Conservation (phyloP, 2,888 invertebrate species). For the Tenthredo scrophulariae region DNA sequence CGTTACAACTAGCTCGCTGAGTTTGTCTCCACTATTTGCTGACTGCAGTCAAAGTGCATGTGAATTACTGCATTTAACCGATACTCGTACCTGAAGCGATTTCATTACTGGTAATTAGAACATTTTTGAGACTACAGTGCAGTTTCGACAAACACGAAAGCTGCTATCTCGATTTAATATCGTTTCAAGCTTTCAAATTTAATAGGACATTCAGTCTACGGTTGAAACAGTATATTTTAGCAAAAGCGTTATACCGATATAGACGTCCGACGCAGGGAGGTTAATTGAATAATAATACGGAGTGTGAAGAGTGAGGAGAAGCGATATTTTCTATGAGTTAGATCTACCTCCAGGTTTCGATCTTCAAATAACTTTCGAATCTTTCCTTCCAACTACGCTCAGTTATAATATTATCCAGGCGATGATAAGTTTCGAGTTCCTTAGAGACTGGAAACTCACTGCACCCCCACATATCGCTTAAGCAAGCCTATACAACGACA, state of each 20-base stretch:
- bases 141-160: background rate
- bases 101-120: constrained; percentile 69
- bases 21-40: constrained; percentile 72
- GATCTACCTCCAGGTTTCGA: background rate
- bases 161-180: constrained; percentile 25
- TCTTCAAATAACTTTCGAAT: background rate
- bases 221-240: background rate
- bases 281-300: background rate
- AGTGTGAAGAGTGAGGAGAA: background rate
- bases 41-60: constrained; percentile 76
- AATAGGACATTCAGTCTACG: background rate
- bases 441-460: background rate
- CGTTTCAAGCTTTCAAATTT: constrained; percentile 31
- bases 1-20: constrained; percentile 66
- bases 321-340: background rate
- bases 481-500: background rate
- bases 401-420: background rate
- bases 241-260: background rate
- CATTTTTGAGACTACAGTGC: constrained; percentile 67
- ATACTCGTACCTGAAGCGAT: constrained; percentile 58
- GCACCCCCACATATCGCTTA: constrained; percentile 5
- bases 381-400: background rate
- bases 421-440: constrained; percentile 25
- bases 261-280: background rate
- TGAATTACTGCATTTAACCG: constrained; percentile 74